Conservation (phyloP, 2,797 vertebrate species). For the Hydrocynus forskahlii region DNA sequence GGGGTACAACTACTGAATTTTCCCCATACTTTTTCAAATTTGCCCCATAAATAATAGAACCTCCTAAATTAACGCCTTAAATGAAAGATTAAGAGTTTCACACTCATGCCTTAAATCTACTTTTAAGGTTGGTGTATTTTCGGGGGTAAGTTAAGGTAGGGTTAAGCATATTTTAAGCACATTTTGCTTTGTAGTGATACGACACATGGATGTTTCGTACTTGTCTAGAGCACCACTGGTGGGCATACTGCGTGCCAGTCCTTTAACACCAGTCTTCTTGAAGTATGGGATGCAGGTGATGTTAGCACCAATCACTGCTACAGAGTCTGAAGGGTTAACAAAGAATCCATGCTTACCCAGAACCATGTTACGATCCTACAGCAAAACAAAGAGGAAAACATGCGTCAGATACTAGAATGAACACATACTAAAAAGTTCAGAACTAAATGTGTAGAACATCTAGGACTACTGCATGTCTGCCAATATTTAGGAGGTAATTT, state of each 20-base stretch:
- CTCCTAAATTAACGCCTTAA: too few species aligned
- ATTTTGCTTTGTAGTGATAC: background rate
- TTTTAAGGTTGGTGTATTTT: too few species aligned
- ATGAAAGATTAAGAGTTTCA: too few species aligned
- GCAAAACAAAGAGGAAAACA: slow-evolving; percentile 11
- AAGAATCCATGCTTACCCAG: slow-evolving; percentile 96
- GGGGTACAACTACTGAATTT: too few species aligned
- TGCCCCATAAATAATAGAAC: too few species aligned
- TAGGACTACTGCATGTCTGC: background rate
- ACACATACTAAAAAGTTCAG: background rate
- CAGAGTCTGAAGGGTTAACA: slow-evolving; percentile 96
- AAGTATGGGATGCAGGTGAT: slow-evolving; percentile 95
- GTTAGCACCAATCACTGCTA: slow-evolving; percentile 95
- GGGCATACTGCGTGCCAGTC: slow-evolving; percentile 97
- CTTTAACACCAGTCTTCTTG: slow-evolving; percentile 92
- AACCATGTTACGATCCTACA: slow-evolving; percentile 97
- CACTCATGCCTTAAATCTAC: too few species aligned
- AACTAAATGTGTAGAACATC: background rate
- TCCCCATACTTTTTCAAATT: too few species aligned
- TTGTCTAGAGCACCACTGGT: slow-evolving; percentile 95
- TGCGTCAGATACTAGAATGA: slow-evolving; percentile 20
- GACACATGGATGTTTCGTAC: slow-evolving; percentile 69
- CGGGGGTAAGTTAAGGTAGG: too few species aligned
- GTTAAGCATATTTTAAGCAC: too few species aligned
- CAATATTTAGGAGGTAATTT: background rate